phyloP scores from a whole-genome alignment of 2,888 invertebrate genomes.

The Torymus auratus region DNA sequence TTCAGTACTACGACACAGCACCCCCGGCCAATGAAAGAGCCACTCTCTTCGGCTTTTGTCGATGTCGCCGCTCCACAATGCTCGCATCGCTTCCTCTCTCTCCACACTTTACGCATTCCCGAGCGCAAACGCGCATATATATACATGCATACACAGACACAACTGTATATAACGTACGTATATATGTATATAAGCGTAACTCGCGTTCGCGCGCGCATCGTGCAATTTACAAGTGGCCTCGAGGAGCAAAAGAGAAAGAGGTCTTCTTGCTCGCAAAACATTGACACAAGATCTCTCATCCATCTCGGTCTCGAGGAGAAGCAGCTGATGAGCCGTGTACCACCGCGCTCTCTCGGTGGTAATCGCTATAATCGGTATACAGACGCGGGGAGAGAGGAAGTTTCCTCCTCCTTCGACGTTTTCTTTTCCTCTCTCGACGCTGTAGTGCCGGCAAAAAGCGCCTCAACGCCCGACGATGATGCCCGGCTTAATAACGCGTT shows the following conservation, averaged over 20 bases:
- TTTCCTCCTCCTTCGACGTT: neutral
- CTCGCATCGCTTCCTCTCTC: too few species aligned
- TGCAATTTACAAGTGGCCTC: too few species aligned
- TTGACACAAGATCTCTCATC: neutral
- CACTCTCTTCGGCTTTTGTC: slow-evolving; percentile 70
- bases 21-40: slow-evolving; percentile 71
- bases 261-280: too few species aligned
- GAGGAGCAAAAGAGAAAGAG: too few species aligned
- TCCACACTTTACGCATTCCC: too few species aligned
- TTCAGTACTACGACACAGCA: slow-evolving; percentile 48
- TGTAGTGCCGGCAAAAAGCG: neutral
- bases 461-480: slow-evolving; percentile 8
- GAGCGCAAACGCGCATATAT: too few species aligned
- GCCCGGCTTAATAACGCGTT: slow-evolving; percentile 32
- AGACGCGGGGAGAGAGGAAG: neutral
- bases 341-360: neutral
- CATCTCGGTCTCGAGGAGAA: neutral
- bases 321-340: neutral
- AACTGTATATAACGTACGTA: too few species aligned
- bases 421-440: neutral
- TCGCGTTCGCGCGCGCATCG: too few species aligned
- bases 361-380: slow-evolving; percentile 37
- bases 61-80: slow-evolving; percentile 21
- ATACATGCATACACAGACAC: too few species aligned
- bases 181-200: too few species aligned